Evolutionary conservation across 23 tunicate genomes (phyloP).

Genomic region (Ciona savignyi): DNA sequence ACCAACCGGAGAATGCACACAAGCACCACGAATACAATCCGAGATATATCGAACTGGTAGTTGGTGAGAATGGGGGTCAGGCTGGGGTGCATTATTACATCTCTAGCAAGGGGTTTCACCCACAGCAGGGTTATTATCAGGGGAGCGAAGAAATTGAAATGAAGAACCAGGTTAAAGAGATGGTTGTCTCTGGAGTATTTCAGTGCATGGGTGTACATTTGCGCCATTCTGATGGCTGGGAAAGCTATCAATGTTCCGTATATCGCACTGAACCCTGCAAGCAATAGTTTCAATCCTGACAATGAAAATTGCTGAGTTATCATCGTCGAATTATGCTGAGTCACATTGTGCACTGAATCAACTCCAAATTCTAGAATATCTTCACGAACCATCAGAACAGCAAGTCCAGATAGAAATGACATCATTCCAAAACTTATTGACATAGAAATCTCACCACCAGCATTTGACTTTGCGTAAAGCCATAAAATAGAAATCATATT

Average conservation of each 20-base stretch:
- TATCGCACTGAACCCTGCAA: slow-evolving; percentile 36
- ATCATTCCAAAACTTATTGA: slow-evolving; percentile 72
- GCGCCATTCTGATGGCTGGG: slow-evolving; percentile 91
- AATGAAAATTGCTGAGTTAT: not conserved
- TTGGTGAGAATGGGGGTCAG: slow-evolving; percentile 53
- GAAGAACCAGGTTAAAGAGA: slow-evolving; percentile 30
- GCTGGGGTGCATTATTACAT: slow-evolving; percentile 8
- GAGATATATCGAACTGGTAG: slow-evolving; percentile 40
- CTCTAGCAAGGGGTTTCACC: slow-evolving; percentile 60
- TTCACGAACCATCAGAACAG: slow-evolving; percentile 44
- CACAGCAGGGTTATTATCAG: slow-evolving; percentile 27
- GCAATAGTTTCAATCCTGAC: slow-evolving; percentile 39
- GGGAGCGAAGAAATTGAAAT: slow-evolving; percentile 68
- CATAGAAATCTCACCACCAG: slow-evolving; percentile 81
- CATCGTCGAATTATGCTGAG: not conserved
- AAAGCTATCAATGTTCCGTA: slow-evolving; percentile 64
- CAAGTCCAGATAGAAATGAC: slow-evolving; percentile 55
- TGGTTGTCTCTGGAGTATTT: slow-evolving; percentile 38
- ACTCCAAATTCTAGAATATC: slow-evolving; percentile 66
- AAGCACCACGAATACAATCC: slow-evolving; percentile 29
- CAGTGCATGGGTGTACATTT: slow-evolving; percentile 80
- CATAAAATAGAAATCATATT: slow-evolving; percentile 40
- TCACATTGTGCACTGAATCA: slow-evolving; percentile 10
- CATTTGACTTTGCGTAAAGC: slow-evolving; percentile 59
- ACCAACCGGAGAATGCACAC: slow-evolving; percentile 33